These are phyloP conservation scores for Parelbella ahira DNA, from an alignment of 2,888 invertebrate species.

Conservation along the genomic window DNA sequence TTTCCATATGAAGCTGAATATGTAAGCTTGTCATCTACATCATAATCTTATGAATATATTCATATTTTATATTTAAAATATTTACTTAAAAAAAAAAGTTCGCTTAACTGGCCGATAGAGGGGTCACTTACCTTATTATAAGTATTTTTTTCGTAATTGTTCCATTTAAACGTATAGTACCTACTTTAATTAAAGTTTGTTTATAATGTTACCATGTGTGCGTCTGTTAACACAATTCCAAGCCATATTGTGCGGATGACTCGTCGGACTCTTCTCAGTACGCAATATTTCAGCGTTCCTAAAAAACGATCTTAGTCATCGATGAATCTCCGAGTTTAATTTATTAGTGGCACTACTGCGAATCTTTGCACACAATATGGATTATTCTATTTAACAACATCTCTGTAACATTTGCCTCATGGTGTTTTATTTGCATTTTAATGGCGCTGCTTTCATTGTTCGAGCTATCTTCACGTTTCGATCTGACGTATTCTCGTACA, in stretches of 20 bases:
- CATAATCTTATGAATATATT: too few relatives aligned
- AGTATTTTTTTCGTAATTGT: too few relatives aligned
- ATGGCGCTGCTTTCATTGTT: conserved; percentile 62
- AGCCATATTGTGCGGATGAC: conserved; percentile 37
- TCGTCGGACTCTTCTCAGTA: conserved; percentile 38
- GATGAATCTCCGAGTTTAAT: conserved; percentile 55
- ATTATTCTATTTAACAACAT: background rate
- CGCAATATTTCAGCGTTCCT: conserved; percentile 33
- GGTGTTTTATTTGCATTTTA: conserved; percentile 60
- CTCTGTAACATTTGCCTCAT: conserved; percentile 49
- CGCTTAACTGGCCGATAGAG: too few relatives aligned
- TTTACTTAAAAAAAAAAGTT: too few relatives aligned
- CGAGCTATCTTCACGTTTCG: conserved; percentile 60
- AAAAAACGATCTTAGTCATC: conserved; percentile 64
- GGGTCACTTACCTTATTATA: too few relatives aligned
- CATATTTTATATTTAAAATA: too few relatives aligned
- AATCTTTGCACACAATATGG: conserved; percentile 40
- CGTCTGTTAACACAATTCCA: conserved; percentile 10
- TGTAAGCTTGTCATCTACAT: too few relatives aligned
- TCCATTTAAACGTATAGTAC: too few relatives aligned
- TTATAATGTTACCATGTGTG: conserved; percentile 8
- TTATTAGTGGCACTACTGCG: conserved; percentile 52
- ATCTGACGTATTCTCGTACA: conserved; percentile 63
- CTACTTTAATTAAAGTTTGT: conserved; percentile 7
- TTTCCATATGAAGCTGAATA: too few relatives aligned